Base-by-base conservation (phyloP, 92 coral and sea anemone species). In the Muricea muricata region DNA sequence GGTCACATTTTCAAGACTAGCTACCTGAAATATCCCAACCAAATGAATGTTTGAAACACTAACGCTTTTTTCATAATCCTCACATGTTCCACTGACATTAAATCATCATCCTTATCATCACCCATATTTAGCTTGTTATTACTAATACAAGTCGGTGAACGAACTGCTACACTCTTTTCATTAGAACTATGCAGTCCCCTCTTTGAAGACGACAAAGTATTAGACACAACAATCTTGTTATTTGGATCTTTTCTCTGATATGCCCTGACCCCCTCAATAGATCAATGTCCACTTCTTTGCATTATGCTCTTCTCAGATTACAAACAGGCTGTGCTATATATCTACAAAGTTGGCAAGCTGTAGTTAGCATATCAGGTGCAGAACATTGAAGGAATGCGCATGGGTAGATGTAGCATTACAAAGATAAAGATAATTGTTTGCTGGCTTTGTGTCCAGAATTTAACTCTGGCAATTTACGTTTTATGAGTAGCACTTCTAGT, bases 121-220 rank as follows among this genome's bases (percentile, higher is more conserved):
- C 18, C 28, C 28, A 55, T 18, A 6, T 55, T 24, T 18, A 55
- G 45, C 6, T 39, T 20, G 14, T 55, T 55, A 3, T 55, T 55
- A 55, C 24, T 55, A 55, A 55, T 20, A 55, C 65, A 3, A 55
- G 8, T 55, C 65, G 65, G 18, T 20, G 65, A 55, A 55, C 65
- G 6, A 55, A 55, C 65, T 55, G 28, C 65, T 55, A 55, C 18
- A 55, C 65, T 55, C 65, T 55, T 55, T 20, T 55, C 24, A 55
- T 4, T 20, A 55, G 6, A 55, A 55, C 65, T 55, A 55, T 7
- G 6, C 65, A 55, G 65, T 55, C 24, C 65, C 6, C 6, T 55
- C 65, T 55, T 63, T 63, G 70, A 63, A 63, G 31, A 63, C 70
- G 70, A 63, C 70, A 63, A 63, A 63, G 26, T 34, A 63, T 63